A percentile compares a stretch with the other conserved stretches of the same genome.
These are phyloP conservation scores for Hormiphora californensis DNA, from an alignment of 37 sponge, comb jelly and placozoan species.

Conservation along the genomic window DNA sequence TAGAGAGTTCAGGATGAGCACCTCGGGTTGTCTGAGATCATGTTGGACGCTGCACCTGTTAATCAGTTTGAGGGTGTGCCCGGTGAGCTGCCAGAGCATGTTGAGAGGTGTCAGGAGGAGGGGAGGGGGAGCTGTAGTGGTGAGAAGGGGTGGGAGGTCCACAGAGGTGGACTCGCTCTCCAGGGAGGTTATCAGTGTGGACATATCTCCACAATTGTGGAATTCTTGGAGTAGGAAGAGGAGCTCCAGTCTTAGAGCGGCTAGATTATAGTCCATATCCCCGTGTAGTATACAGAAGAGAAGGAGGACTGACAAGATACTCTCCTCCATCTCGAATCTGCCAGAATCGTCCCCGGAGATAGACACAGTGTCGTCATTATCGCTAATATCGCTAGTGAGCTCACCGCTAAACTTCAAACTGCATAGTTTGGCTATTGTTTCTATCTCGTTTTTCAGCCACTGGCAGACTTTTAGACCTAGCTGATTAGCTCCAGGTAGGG, in stretches of 20 bases:
- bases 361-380: background rate
- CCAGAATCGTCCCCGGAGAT: background rate
- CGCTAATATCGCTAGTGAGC: background rate
- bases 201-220: background rate
- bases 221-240: slow-evolving; percentile 25
- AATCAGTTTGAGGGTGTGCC: slow-evolving; percentile 20
- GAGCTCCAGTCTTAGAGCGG: slow-evolving; percentile 1
- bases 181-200: slow-evolving; percentile 4
- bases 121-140: slow-evolving; percentile 11
- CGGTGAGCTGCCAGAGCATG: slow-evolving; percentile 31
- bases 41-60: background rate
- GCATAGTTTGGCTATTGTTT: background rate
- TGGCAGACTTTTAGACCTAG: slow-evolving; percentile 10
- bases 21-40: background rate
- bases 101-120: slow-evolving; percentile 16
- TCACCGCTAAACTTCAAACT: background rate
- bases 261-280: background rate
- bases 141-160: background rate
- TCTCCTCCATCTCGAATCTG: background rate
- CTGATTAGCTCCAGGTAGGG: background rate
- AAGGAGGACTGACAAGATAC: background rate
- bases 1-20: background rate
- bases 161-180: background rate
- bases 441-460: slow-evolving; percentile 14
- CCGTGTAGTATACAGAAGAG: slow-evolving; percentile 27